phyloP scores from a whole-genome alignment of 1,140 invertebrate species.

The Rhizoglyphus robini region DNA sequence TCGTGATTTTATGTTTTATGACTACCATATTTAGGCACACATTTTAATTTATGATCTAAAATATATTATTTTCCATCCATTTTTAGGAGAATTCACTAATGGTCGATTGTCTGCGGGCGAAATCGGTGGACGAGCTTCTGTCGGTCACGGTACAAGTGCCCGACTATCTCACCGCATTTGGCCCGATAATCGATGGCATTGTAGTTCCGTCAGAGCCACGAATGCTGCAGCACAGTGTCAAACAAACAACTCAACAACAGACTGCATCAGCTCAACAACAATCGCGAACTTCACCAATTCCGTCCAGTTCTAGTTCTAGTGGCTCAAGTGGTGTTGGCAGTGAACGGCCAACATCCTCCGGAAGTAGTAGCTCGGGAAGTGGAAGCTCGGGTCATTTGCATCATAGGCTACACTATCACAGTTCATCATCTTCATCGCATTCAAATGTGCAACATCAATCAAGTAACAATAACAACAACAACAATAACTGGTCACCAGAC shows the following conservation, averaged over 20 bases:
- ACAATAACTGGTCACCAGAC: constrained; percentile 38
- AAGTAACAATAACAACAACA: neutral
- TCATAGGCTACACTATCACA: neutral
- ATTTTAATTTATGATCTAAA: too few relatives aligned
- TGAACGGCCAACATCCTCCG: too few relatives aligned
- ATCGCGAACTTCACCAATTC: neutral
- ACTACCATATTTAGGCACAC: too few relatives aligned
- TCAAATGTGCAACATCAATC: neutral
- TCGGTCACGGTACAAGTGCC: constrained; percentile 58
- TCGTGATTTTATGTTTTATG: too few relatives aligned
- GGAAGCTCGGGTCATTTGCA: too few relatives aligned
- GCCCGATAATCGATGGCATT: constrained; percentile 78
- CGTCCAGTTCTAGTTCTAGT: neutral
- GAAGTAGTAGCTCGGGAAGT: too few relatives aligned
- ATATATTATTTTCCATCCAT: too few relatives aligned
- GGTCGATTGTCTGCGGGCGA: constrained; percentile 65
- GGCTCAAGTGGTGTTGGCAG: too few relatives aligned
- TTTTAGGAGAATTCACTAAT: constrained; percentile 40
- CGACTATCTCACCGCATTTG: constrained; percentile 71
- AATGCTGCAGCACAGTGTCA: neutral
- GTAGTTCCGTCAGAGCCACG: constrained; percentile 64
- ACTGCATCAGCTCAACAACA: neutral
- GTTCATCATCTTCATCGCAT: neutral
- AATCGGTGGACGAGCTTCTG: constrained; percentile 60
- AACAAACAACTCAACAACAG: neutral